Conservation (phyloP, 2,797 vertebrate species). For the Bradypodion pumilum region DNA sequence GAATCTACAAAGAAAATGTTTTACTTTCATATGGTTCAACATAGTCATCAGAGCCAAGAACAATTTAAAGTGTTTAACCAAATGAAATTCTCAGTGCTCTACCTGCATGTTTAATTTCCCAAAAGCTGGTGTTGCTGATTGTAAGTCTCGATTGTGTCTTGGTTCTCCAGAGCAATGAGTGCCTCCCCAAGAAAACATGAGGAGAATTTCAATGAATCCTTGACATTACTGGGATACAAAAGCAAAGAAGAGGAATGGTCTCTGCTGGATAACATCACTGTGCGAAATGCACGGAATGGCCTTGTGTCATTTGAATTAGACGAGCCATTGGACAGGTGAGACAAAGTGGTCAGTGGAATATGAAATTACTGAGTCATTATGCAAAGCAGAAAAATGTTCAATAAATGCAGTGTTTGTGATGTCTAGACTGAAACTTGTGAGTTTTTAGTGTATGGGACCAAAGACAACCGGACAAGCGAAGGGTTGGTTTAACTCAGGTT, state of each 20-base stretch:
- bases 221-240: slow-evolving; percentile 78
- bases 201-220: slow-evolving; percentile 71
- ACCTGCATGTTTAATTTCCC: background rate
- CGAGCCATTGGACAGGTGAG: slow-evolving; percentile 84
- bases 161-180: slow-evolving; percentile 70
- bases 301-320: slow-evolving; percentile 85
- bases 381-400: background rate
- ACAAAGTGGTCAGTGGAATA: background rate
- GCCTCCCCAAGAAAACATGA: slow-evolving; percentile 71
- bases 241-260: slow-evolving; percentile 81
- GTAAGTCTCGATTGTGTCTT: background rate
- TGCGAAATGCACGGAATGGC: slow-evolving; percentile 80
- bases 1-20: background rate
- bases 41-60: background rate
- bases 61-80: background rate
- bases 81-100: background rate
- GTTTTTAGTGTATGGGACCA: too few species aligned
- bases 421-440: background rate
- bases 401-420: background rate
- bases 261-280: slow-evolving; percentile 76
- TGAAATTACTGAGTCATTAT: background rate
- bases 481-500: too few species aligned
- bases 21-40: background rate
- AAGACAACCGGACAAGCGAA: too few species aligned
- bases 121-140: background rate